A percentile compares a stretch with the other conserved stretches of the same genome.
Conservation (phyloP, 2,113 vertebrate genomes). For the Oplegnathus fasciatus region DNA sequence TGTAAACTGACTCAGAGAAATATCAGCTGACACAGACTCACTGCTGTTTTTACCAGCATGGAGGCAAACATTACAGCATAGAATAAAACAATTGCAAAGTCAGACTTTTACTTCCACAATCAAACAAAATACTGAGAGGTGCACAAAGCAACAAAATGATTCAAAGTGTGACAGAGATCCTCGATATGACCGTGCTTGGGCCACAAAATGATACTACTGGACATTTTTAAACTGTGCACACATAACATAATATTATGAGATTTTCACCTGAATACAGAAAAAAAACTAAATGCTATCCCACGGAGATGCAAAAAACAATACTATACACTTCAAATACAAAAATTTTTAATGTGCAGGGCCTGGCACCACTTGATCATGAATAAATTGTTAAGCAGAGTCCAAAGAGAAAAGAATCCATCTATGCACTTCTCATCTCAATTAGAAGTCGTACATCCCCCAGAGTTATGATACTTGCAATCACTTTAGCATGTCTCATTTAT, state of each 20-base stretch:
- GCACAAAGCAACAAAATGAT: not conserved
- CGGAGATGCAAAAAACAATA: not conserved
- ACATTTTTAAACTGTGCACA: not conserved
- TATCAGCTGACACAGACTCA: constrained; percentile 6
- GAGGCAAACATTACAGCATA: not conserved
- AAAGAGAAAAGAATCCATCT: constrained; percentile 64
- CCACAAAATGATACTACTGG: not conserved
- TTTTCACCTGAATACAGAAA: not conserved
- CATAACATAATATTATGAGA: not conserved
- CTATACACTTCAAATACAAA: not conserved
- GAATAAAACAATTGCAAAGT: constrained; percentile 1
- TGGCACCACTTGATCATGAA: constrained; percentile 45
- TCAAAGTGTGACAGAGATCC: not conserved
- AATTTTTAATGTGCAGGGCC: not conserved
- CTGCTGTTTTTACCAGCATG: constrained; percentile 3
- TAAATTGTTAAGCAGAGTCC: constrained; percentile 45
- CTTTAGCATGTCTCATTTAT: constrained; percentile 71
- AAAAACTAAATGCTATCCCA: not conserved
- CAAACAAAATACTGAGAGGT: not conserved
- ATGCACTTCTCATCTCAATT: constrained; percentile 58
- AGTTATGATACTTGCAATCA: constrained; percentile 58
- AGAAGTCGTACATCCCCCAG: constrained; percentile 58
- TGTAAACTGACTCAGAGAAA: constrained; percentile 26
- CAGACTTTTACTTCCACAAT: constrained; percentile 9
- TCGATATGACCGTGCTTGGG: not conserved